Evolutionary conservation across 2,888 invertebrate species (phyloP), one percentile per base, ranked within the genome.

Genomic region (Rhamnusium bicolor): DNA sequence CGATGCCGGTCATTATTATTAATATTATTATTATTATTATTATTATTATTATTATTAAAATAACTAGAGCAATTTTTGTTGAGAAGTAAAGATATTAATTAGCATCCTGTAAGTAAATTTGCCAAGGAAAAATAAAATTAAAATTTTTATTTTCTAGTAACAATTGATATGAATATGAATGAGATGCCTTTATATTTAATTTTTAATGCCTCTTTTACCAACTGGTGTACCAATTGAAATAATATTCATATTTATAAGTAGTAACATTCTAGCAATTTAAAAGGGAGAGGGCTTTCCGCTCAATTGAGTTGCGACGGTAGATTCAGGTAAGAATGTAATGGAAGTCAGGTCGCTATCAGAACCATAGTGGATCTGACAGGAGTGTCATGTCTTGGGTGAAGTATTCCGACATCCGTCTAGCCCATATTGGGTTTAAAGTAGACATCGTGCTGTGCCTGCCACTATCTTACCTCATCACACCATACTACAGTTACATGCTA

Each of bases 341-440:
- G 79, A 80, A 81, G 81, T 79, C 75, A 79, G 81, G 77, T 76
- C 69, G 71, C 76, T 82, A 81, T 79, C 75, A 69, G 68, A 72
- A 71, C 53, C 67, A 58, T 67, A 74, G 72, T 60, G 66, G 77
- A 71, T 71, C 72, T 82, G 84, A 84, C 84, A 84, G 74, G 80
- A 80, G 83, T 81, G 84, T 83, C 84, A 83, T 83, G 84, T 82
- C 81, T 80, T 75, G 76, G 77, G 72, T 69, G 67, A 76, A 73
- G 60, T 71, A 73, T 73, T 76, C 71, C 66, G 75, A 82, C 76
- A 76, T 74, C 76, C 78, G 82, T 82, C 81, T 81, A 76, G 76
- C 75, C 78, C 76, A 67, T 49, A 62, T 72, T 74, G 70, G 71
- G 69, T 53, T 66, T 65, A 69, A 69, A 75, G 73, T 76, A 74